Evolutionary conservation across 2,113 vertebrate species (phyloP).

Genomic region (Chloropsis cyanopogon): DNA sequence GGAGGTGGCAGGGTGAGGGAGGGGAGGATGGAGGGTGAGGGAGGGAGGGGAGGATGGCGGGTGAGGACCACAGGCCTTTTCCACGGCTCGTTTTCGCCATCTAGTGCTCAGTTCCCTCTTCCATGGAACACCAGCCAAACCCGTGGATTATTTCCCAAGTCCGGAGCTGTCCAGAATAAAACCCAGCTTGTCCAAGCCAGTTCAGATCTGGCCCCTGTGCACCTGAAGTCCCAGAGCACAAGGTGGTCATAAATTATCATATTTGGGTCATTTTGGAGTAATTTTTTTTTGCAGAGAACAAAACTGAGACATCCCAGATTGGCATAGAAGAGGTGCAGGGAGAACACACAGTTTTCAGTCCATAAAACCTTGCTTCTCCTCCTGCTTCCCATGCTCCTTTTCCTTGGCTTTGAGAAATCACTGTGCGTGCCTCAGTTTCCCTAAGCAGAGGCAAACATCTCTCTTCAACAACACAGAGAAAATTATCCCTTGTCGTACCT

Average conservation of each 20-base stretch:
- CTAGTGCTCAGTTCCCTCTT: neutral
- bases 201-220: neutral
- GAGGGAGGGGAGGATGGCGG: neutral
- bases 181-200: neutral
- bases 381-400: neutral
- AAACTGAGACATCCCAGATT: fast-evolving
- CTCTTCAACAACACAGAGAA: neutral
- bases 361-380: fast-evolving
- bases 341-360: neutral
- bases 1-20: neutral
- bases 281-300: neutral
- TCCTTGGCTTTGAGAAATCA: neutral
- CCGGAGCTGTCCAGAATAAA: fast-evolving
- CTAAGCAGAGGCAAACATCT: neutral
- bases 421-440: neutral
- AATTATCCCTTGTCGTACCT: neutral
- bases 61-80: neutral
- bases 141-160: fast-evolving
- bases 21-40: neutral
- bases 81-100: constrained; percentile 7
- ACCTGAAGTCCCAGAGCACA: neutral
- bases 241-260: fast-evolving
- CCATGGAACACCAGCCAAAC: fast-evolving
- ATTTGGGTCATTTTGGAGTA: neutral
- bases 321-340: neutral